phyloP scores from a whole-genome alignment of 2,888 invertebrate species.

The Teleogryllus oceanicus region DNA sequence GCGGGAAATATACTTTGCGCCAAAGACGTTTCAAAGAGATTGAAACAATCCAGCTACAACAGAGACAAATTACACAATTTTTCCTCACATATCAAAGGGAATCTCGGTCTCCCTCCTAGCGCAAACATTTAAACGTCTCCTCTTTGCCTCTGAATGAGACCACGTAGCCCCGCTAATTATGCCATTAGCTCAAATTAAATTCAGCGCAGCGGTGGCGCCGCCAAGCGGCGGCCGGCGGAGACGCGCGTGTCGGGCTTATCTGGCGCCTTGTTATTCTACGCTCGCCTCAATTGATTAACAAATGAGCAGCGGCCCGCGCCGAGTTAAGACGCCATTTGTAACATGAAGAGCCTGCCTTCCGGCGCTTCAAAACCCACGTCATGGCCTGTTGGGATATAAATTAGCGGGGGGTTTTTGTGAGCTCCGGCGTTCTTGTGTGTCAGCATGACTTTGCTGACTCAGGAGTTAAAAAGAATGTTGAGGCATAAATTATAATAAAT shows the following conservation, averaged over 20 bases:
- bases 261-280: constrained; percentile 23
- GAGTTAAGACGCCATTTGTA: constrained; percentile 18
- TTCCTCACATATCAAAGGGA: constrained; percentile 18
- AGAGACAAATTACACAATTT: not conserved
- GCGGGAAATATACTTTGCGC: not conserved
- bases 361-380: not conserved
- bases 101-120: not conserved
- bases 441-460: constrained; percentile 11
- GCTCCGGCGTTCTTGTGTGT: not conserved
- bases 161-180: constrained; percentile 32
- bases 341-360: constrained; percentile 4
- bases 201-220: constrained; percentile 28
- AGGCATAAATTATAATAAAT: not conserved
- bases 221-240: not conserved
- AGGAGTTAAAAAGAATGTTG: not conserved
- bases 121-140: not conserved
- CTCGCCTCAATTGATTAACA: constrained; percentile 25
- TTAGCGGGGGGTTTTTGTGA: not conserved
- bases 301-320: constrained; percentile 18
- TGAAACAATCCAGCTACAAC: not conserved
- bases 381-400: not conserved
- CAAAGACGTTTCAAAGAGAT: not conserved
- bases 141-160: constrained; percentile 4
- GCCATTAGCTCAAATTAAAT: constrained; percentile 38
- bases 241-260: not conserved